Base-by-base conservation (phyloP, 2,113 vertebrate genomes). In the Daphoenositta chrysoptera region DNA sequence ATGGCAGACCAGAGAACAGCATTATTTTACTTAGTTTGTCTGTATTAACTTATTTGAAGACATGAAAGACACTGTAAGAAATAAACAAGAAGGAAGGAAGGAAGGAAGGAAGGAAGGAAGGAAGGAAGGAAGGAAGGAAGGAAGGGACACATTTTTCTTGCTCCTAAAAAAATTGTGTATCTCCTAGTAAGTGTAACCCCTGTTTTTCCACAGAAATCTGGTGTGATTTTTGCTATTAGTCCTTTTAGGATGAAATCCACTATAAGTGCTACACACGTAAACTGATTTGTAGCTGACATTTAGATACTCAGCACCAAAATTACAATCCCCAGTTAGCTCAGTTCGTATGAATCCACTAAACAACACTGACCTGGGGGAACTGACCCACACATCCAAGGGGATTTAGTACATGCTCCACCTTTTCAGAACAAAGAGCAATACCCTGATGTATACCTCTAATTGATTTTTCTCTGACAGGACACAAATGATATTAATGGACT, bases 401-500 rank as follows among this genome's bases (percentile, higher is more conserved):
- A 64, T 35, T 48, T 68, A 47, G 14, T 6, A 15, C 18, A 10
- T 5, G 18, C 6, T 68, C 50, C 68, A 12, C 31, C 37, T 85
- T 57, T 82, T 27, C 66, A 73, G 66, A 13, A 68, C 71, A 64
- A 79, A 86, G 60, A 39, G 39, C n/a, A 80, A 22, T 50, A 26
- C 80, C 57, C 58, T 72, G 22, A 69, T 80, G 31, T 40, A 53
- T 8, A 50, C 22, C 31, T 89, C 63, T 18, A 31, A 93, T 23
- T 61, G 50, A 69, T 51, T 69, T 31, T 86, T 76, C 54, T 80
- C 63, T 83, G 66, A 45, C 68, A 94, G 50, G 66, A 83, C 58
- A 83, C 79, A 79, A 84, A 94, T 65, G 5, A 90, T 68, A 93
- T 92, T 84, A 92, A 94, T 61, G 68, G 66, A 90, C 53, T 83